Percentiles rank a stretch among this genome's conserved stretches.
phyloP scores from a whole-genome alignment of 2,888 invertebrate species.

The Ophion slaviceki region DNA sequence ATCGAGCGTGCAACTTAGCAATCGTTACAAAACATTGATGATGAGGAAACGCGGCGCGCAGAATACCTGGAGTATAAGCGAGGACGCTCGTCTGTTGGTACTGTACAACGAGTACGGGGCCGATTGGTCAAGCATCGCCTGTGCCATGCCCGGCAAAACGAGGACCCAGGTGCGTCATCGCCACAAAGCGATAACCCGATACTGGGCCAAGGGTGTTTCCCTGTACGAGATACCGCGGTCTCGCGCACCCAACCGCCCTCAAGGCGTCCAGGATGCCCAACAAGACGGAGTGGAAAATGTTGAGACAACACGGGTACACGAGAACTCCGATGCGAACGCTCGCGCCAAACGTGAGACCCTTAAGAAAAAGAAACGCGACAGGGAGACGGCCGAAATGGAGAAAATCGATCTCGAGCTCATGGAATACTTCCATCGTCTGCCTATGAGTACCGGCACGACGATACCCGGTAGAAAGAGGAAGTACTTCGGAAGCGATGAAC shows the following conservation, averaged over 20 bases:
- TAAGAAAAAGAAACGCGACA: not conserved
- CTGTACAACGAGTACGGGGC: constrained; percentile 84
- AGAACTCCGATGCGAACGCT: constrained; percentile 83
- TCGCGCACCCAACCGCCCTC: not conserved
- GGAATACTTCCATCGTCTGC: constrained; percentile 71
- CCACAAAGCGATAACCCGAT: constrained; percentile 83
- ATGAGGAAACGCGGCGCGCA: constrained; percentile 79
- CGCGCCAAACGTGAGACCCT: not conserved
- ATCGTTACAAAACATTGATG: constrained; percentile 85
- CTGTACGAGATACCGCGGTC: constrained; percentile 62
- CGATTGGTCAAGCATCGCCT: constrained; percentile 85
- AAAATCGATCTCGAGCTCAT: constrained; percentile 75
- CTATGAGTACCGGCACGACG: not conserved
- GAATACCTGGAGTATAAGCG: constrained; percentile 86
- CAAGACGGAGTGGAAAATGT: not conserved
- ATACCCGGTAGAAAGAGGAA: constrained; percentile 82
- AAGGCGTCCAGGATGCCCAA: not conserved
- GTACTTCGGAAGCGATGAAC: constrained; percentile 79
- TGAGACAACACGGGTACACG: not conserved
- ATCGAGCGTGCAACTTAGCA: constrained; percentile 86
- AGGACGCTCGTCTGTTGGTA: constrained; percentile 86
- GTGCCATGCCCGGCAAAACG: constrained; percentile 85
- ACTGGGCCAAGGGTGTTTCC: constrained; percentile 67
- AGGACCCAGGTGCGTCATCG: constrained; percentile 87
- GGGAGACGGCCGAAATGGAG: not conserved